Evolutionary conservation across 2,113 vertebrate genomes (phyloP), one percentile per base, ranked within the genome.

Genomic region (Marmota monax): DNA sequence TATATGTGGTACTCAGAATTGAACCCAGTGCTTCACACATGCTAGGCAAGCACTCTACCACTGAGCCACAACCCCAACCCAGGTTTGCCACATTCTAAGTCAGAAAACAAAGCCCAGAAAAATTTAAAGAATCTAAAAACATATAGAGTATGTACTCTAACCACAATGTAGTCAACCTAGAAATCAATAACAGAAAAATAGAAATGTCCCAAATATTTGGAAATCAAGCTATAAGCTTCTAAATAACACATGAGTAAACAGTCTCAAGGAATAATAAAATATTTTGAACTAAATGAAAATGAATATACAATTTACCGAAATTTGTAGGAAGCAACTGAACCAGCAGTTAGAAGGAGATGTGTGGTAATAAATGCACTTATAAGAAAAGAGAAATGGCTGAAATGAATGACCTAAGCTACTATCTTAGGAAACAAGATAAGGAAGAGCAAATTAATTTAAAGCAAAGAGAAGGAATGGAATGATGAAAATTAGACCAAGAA

Each of bases 261-360:
- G 9, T 56, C 32, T 79, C 48, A 53, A 79, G 48, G 48, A 16
- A 79, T 53, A 56, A 53, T 79, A 37, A 58, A 80, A 80, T 58
- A 67, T 37, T n/a, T 90, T 78, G 4, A 61, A 90, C 14, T 76
- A 85, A 91, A 72, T 77, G 61, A 90, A 90, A 94, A 90, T 84
- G 13, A 73, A 80, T 72, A 70, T 69, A 48, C 12, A 51, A 14
- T 17, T 78, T 84, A 76, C 18, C n/a, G 69, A 48, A 94, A 70
- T 84, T n/a, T 74, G 7, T 65, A 13, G 58, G 51, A 89, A 83
- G 51, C 65, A 70, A 5, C 11, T 58, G 69, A 56, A 58, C 29
- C 56, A 93, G 63, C 58, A 32, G 23, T 79, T 86, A 53, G 48
- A 86, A 39, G 37, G 51, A 79, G 61, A 79, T 72, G 25, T 61